These are phyloP conservation scores for Chaetorhynchus papuensis DNA, from an alignment of 2,113 vertebrate genomes.

Conservation along the genomic window DNA sequence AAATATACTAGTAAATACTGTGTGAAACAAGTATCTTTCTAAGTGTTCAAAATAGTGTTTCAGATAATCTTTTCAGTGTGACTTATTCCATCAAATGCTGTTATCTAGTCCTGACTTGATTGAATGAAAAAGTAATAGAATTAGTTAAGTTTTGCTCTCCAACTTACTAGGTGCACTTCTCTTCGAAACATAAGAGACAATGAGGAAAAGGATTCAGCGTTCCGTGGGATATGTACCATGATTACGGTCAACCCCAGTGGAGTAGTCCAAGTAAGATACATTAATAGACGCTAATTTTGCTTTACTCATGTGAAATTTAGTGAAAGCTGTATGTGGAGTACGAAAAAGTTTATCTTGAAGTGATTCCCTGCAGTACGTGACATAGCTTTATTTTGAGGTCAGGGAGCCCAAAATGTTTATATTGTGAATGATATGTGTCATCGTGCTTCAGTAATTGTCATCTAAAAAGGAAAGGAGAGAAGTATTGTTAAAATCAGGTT, in stretches of 20 bases:
- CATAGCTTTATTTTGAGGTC: background rate
- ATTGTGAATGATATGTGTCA: accelerated
- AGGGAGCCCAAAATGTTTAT: background rate
- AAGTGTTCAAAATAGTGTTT: conserved; percentile 35
- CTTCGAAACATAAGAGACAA: conserved; percentile 98
- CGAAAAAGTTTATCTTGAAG: background rate
- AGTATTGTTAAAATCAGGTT: background rate
- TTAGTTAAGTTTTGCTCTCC: conserved; percentile 41
- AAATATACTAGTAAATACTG: conserved; percentile 22
- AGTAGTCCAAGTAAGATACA: conserved; percentile 90
- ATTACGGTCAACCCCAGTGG: conserved; percentile 95
- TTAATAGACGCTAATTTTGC: background rate
- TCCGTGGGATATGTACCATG: conserved; percentile 98
- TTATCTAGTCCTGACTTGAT: background rate
- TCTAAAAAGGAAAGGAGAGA: background rate
- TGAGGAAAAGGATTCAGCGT: conserved; percentile 97
- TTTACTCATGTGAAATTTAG: background rate
- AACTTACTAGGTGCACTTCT: conserved; percentile 90
- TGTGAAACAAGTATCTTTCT: background rate
- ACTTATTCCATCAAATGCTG: conserved; percentile 78
- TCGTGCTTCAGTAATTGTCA: background rate
- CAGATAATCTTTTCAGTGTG: conserved; percentile 10
- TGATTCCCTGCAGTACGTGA: background rate
- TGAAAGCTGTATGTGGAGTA: background rate
- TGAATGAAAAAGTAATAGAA: background rate